Evolutionary conservation across 37 sponge, comb jelly and placozoan species (phyloP), one percentile per base, ranked within the genome.

Genomic region (Corticium candelabrum): DNA sequence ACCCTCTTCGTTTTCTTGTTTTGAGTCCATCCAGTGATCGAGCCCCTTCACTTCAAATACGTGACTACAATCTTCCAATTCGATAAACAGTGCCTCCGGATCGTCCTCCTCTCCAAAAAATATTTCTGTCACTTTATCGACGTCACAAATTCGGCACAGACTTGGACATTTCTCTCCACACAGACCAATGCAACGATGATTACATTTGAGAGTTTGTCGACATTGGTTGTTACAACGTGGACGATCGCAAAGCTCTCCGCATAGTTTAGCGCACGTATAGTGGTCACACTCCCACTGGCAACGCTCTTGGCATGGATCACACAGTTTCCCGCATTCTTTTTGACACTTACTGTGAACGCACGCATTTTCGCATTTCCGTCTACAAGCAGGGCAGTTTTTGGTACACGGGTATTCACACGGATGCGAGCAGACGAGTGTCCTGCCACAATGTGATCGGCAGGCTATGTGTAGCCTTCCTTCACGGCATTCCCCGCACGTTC

Each of bases 91-190:
- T 3, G 94, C 94, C 79, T 90, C 86, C 62, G 37, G 34, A 37
- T 90, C 84, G 68, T 93, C 94, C 80, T 93, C 94, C 62, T 21
- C 68, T 36, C 94, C 94, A 87, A 93, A 93, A 73, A 93, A 93
- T 40, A 87, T 86, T 33, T 87, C 91, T 35, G 40, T 34, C 33
- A 87, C 86, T 69, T 86, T 78, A 39, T 87, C 80, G 11, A 38
- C 73, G 72, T 91, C 31, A 62, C 92, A 91, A 69, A 81, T 68
- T 7, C 86, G 74, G 56, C 94, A 94, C 38, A 79, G 74, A 0
- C 41, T 77, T 0, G 94, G 94, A 40, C 94, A 94, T 34, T 67
- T 40, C 71, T 94, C 94, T 37, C 94, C 94, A 88, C 94, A 94
- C 7, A 94, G 85, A 0, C 94, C 94, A 85, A 94, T 87, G 50